Conservation (phyloP, 1,140 invertebrate genomes). For the Diploscapter pachys region DNA sequence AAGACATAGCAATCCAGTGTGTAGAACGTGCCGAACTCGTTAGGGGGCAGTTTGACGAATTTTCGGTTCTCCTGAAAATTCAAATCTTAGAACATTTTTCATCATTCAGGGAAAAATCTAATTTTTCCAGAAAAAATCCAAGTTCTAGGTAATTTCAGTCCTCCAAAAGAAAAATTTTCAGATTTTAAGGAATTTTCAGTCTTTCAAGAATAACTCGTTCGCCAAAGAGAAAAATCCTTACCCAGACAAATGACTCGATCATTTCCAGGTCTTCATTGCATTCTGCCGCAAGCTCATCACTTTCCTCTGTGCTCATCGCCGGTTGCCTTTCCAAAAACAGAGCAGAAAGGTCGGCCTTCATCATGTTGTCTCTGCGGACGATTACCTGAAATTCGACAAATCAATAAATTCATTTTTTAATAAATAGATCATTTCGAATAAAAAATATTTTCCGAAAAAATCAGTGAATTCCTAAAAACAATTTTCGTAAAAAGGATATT, state of each 20-base stretch:
- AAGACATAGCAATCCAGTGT: slow-evolving; percentile 96
- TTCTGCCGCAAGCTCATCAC: slow-evolving; percentile 79
- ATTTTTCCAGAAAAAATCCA: no score
- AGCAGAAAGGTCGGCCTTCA: slow-evolving; percentile 83
- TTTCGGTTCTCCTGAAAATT: slow-evolving; percentile 72
- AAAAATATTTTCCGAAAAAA: no score
- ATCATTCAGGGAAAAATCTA: no score
- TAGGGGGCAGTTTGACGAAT: slow-evolving; percentile 88
- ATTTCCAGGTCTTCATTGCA: slow-evolving; percentile 93
- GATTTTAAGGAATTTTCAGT: no score
- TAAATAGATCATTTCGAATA: no score
- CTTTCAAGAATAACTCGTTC: neutral
- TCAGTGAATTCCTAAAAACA: no score
- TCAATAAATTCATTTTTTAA: no score
- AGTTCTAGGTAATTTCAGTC: no score
- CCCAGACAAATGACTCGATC: slow-evolving; percentile 96
- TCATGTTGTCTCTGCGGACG: slow-evolving; percentile 64
- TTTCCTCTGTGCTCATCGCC: slow-evolving; percentile 78
- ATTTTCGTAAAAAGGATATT: no score
- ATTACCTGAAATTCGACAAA: slow-evolving; percentile 12
- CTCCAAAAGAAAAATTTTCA: no score
- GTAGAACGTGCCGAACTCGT: slow-evolving; percentile 89
- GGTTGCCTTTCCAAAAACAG: slow-evolving; percentile 91
- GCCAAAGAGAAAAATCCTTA: slow-evolving; percentile 57
- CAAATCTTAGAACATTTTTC: no score